Evolutionary conservation across 1,140 invertebrate genomes (phyloP), one percentile per base, ranked within the genome.

Genomic region (Aphaenogaster rudis): DNA sequence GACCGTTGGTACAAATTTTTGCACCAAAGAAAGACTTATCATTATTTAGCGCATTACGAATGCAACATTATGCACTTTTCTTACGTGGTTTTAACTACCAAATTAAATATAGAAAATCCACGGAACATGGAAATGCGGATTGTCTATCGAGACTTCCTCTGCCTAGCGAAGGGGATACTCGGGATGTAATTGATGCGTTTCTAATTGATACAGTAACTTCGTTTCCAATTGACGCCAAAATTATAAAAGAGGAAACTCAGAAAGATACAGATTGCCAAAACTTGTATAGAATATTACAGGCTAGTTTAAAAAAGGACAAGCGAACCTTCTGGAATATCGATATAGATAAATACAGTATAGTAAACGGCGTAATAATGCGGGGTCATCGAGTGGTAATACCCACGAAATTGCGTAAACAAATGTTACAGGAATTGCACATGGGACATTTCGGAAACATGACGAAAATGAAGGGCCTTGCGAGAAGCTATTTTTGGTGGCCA

Each of bases 401-500:
- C 0, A 21, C 28, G 13, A 81, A 6, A 7, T 17, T 82, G 13
- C 39, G 66, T 17, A n/a, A 50, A 1, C 28, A 39, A 45, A 76
- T 88, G 45, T 28, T 89, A 39, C 63, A 80, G 8, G 87, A 88
- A 57, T 33, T 93, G 17, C 95, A 95, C 50, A 5, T 45, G 39
- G 90, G 81, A 3, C 21, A 21, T 21, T 21, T 21, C 21, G 21
- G 21, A 21, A 21, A 21, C 21, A 92, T 96, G 6, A 90, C 92
- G 6, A 93, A 92, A 71, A 96, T 96, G 93, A 96, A 96, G 90
- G 48, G 79, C 6, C 36, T 95, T 0, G 95, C 95, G 0, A 48
- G 95, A 61, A 90, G 84, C n/a, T 94, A 95, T 86, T 76, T 94
- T n/a, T 96, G 93, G 92, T 96, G 95, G 94, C 94, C 93, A 50